phyloP scores from a whole-genome alignment of 1,140 invertebrate genomes.

The Brachionus paranguensis region DNA sequence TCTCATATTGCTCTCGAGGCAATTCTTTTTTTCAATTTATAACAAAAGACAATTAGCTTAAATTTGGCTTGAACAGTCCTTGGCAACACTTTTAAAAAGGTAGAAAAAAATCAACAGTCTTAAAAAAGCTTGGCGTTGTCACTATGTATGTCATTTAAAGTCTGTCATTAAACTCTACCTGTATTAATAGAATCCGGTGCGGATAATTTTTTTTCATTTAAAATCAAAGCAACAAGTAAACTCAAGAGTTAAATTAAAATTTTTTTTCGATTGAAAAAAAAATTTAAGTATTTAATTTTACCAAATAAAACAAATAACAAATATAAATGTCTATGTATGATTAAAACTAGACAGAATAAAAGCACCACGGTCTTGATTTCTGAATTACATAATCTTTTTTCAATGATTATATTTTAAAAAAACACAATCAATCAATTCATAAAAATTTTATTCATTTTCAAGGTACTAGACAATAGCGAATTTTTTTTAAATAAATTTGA shows the following conservation, averaged over 20 bases:
- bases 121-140: neutral
- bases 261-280: neutral
- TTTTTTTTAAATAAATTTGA: too few species aligned
- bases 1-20: neutral
- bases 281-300: too few species aligned
- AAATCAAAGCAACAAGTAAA: neutral
- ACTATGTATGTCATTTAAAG: neutral
- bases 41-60: constrained; percentile 21
- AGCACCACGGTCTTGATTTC: neutral
- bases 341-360: neutral
- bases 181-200: neutral
- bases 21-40: neutral
- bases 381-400: neutral
- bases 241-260: neutral
- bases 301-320: neutral
- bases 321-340: neutral
- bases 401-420: too few species aligned
- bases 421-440: too few species aligned
- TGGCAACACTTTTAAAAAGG: constrained; percentile 15
- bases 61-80: neutral
- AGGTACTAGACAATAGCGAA: too few species aligned
- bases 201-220: neutral
- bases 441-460: too few species aligned
- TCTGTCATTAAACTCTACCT: neutral
- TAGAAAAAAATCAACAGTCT: neutral